Base-by-base conservation (phyloP, 2,113 vertebrate species). In the Gymnorhina tibicen region DNA sequence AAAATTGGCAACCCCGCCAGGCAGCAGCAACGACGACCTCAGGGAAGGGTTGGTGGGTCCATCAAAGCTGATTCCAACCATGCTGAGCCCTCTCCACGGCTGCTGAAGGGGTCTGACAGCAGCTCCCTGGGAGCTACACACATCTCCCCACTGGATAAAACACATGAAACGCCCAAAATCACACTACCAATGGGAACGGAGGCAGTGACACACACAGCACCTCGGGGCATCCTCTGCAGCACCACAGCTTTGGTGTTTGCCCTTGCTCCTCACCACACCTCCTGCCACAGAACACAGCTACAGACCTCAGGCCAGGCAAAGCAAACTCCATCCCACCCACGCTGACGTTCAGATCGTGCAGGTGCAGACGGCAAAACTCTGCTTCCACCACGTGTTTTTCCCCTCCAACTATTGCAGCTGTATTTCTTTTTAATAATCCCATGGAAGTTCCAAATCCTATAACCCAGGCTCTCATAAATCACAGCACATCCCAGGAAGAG, bases 1-100 rank as follows among this genome's bases (percentile, higher is more conserved):
- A 9, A 41, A 85, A 53, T 0, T 16, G 49, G 22, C 41, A 84
- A 76, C 9, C 9, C 6, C 1, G 0, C 6, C 66, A 37, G 1
- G 11, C 33, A 82, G 64, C 60, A 22, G 60, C 79, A 62, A 5
- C 0, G 5, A 7, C 5, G 41, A 39, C 32, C 52, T 49, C 62
- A 1, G 0, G 9, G 32, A 53, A 16, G 46, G 27, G 28, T 7
- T 28, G 79, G 37, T 0, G 32, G 33, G 23, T 30, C 72, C 53
- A 33, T 1, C 3, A 5, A 33, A 64, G 33, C 8, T 4, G 1
- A 4, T 2, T 8, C 53, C 44, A 72, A 9, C 0, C 1, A 21
- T 1, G 35, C 56, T 62, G 64, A 69, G 70, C 41, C 63, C 63
- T 26, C 26, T n/a, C 26, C 35, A 6, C 0, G 0, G 8, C 49